These are phyloP conservation scores for Coregonus clupeaformis DNA, from an alignment of 2,113 vertebrate genomes.

Conservation along the genomic window DNA sequence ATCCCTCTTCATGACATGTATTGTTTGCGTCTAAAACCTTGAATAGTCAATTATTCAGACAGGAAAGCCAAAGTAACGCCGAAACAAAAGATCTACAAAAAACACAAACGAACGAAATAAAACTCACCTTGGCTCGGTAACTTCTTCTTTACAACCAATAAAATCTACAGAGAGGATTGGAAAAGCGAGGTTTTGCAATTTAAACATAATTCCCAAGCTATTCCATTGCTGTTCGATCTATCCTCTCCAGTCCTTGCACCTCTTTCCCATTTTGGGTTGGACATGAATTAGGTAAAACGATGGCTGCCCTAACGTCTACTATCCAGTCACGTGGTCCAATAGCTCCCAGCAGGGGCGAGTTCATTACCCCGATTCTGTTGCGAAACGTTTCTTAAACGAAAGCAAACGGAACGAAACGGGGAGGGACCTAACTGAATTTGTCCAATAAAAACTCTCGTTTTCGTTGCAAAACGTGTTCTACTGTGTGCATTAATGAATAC, in stretches of 20 bases:
- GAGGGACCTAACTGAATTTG: no score
- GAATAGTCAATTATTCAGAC: background rate
- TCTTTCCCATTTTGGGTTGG: constrained; percentile 47
- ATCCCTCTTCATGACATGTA: background rate
- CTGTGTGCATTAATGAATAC: no score
- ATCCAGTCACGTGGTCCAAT: constrained; percentile 77
- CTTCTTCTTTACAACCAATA: background rate
- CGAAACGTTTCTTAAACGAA: no score
- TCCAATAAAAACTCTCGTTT: no score
- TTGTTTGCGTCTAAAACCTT: background rate
- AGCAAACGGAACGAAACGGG: no score
- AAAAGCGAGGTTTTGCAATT: background rate
- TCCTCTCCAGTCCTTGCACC: constrained; percentile 34
- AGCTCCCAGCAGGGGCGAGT: constrained; percentile 67
- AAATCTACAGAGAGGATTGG: background rate
- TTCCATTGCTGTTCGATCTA: constrained; percentile 55
- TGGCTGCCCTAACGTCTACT: constrained; percentile 73
- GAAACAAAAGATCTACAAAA: background rate
- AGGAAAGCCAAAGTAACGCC: background rate
- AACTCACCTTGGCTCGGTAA: constrained; percentile 43
- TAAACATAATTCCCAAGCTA: constrained; percentile 23
- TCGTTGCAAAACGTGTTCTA: no score
- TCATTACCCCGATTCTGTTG: no score
- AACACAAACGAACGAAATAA: background rate
- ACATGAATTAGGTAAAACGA: constrained; percentile 70